Conservation (phyloP, 2,113 vertebrate genomes). For the Rostratula benghalensis region DNA sequence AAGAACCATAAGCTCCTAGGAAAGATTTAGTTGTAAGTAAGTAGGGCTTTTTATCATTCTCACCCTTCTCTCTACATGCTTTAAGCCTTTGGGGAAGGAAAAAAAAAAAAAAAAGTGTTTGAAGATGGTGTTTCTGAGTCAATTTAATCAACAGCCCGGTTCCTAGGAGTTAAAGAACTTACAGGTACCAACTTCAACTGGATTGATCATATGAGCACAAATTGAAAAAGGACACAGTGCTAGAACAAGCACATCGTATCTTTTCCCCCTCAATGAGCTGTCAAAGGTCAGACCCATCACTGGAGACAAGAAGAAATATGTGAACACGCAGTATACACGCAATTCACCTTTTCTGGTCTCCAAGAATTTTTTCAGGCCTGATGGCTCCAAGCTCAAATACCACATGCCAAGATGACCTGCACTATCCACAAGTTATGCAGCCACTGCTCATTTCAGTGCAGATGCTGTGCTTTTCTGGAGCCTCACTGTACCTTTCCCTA, state of each 20-base stretch:
- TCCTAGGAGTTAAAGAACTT: background rate
- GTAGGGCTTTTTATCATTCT: background rate
- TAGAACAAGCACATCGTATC: background rate
- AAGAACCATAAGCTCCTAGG: background rate
- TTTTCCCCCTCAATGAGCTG: background rate
- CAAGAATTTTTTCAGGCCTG: background rate
- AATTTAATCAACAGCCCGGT: background rate
- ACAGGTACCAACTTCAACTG: background rate
- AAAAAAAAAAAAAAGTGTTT: background rate
- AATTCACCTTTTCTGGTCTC: background rate
- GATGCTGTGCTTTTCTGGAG: background rate
- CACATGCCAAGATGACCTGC: background rate
- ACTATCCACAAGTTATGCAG: background rate
- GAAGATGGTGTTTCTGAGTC: slow-evolving; percentile 3
- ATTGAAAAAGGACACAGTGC: background rate
- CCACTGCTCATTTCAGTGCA: background rate
- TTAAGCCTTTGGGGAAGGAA: background rate
- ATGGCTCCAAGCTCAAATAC: background rate
- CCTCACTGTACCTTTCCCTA: background rate
- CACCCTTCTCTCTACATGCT: background rate
- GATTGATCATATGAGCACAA: background rate
- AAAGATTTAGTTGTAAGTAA: background rate
- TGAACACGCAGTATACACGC: rapidly evolving
- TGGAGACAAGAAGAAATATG: background rate
- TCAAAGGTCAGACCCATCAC: background rate